phyloP scores from a whole-genome alignment of 1,140 invertebrate species.

The Heterodera schachtii region DNA sequence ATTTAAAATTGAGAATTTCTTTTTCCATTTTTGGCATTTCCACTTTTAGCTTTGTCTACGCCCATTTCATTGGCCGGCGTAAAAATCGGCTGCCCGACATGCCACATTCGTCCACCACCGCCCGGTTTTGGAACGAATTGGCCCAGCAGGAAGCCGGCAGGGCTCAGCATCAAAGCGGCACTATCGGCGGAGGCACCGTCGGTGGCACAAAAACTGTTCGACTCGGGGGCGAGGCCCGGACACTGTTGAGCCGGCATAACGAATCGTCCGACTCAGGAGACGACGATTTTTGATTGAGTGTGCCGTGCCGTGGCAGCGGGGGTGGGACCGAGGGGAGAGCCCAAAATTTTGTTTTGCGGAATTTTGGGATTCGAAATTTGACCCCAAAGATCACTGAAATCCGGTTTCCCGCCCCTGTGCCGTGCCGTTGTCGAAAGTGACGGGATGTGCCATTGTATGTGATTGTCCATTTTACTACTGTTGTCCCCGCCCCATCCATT shows the following conservation, averaged over 20 bases:
- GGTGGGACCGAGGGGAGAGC: too few species aligned
- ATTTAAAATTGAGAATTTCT: neutral
- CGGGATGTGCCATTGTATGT: too few species aligned
- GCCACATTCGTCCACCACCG: conserved; percentile 3
- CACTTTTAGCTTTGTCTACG: conserved; percentile 9
- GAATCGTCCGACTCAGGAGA: neutral
- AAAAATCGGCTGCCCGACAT: conserved; percentile 23
- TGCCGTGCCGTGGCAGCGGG: too few species aligned
- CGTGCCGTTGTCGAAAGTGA: too few species aligned
- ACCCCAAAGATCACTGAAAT: too few species aligned
- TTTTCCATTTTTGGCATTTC: neutral
- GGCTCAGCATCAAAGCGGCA: neutral
- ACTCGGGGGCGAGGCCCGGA: neutral
- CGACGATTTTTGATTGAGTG: neutral
- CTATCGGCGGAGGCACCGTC: too few species aligned
- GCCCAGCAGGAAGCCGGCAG: too few species aligned
- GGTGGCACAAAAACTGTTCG: neutral
- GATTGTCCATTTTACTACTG: too few species aligned
- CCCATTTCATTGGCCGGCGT: conserved; percentile 6
- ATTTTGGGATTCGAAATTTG: too few species aligned
- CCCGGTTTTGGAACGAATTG: conserved; percentile 31
- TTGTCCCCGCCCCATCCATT: too few species aligned
- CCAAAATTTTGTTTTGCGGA: too few species aligned
- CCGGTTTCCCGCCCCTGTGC: too few species aligned
- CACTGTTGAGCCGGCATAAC: neutral